These are phyloP conservation scores for Abrostola triplasia DNA, from an alignment of 2,888 invertebrate species.

Conservation along the genomic window DNA sequence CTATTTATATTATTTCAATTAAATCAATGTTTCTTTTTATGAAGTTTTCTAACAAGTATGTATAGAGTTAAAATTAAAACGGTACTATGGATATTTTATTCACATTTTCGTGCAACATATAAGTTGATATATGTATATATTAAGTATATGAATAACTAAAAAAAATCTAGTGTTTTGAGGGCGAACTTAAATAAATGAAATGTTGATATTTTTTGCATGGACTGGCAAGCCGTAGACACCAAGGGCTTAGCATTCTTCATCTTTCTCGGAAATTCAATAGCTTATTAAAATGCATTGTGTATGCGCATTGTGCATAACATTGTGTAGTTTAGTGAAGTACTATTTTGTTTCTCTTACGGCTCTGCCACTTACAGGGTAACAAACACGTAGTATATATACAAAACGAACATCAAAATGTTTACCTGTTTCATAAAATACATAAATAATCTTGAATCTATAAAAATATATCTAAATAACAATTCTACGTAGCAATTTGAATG, in stretches of 20 bases:
- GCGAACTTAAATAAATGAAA: too few species aligned
- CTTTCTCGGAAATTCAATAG: not conserved
- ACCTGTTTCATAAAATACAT: constrained; percentile 16
- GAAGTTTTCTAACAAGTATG: too few species aligned
- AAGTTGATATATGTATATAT: too few species aligned
- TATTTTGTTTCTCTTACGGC: not conserved
- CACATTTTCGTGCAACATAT: too few species aligned
- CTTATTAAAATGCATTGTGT: constrained; percentile 5
- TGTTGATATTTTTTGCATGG: not conserved
- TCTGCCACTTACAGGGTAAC: not conserved
- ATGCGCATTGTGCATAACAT: not conserved
- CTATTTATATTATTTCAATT: too few species aligned
- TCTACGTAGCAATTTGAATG: constrained; percentile 56
- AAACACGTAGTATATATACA: not conserved
- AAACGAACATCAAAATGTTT: not conserved
- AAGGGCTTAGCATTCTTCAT: not conserved
- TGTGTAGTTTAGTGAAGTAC: not conserved
- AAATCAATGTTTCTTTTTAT: too few species aligned
- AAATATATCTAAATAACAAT: constrained; percentile 50
- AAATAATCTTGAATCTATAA: constrained; percentile 41
- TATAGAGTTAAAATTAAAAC: too few species aligned
- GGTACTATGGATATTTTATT: too few species aligned
- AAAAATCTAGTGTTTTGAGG: too few species aligned
- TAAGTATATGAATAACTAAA: too few species aligned
- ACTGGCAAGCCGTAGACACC: not conserved